Base-by-base conservation (phyloP, 1,140 invertebrate genomes). In the Dinoponera quadriceps region DNA sequence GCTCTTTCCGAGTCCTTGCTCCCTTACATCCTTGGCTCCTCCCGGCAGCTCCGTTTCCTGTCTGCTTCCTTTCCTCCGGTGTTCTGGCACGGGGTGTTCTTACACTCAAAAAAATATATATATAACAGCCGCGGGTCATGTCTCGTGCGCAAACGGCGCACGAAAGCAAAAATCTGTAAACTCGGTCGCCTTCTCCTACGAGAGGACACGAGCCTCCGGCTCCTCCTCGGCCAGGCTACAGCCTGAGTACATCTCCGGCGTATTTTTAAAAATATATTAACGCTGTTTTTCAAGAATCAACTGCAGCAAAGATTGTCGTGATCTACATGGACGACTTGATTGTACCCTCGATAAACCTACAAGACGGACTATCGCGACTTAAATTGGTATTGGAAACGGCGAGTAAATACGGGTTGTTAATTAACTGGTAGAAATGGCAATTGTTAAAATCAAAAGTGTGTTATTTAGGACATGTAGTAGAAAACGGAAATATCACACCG, bases 231-330 rank as follows among this genome's bases (percentile, higher is more conserved):
- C n/a, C n/a, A n/a, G n/a, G n/a, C n/a, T n/a, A n/a, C n/a, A n/a
- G 65, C 0, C 3, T 81, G 0, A 27, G 77, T 38, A 81, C 55
- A 0, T 68, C 77, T 5, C 65, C 54, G 7, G 65, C 65, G 7
- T 55, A 69, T 14, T 81, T 81, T 11, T 55, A 71, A 14, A 81
- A n/a, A n/a, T 81, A 65, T 27, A 2, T 81, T 7, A 81, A 81
- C 14, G 77, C 77, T 2, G 77, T n/a, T 82, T 63, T 82, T 16
- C 44, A 27, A 9, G 57, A 74, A 0, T 62, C 49, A 9, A 27
- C 20, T 0, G 2, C 2, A 18, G 4, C 16, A 27, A 3, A 11
- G 4, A n/a, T 74, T n/a, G 2, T 77, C 0, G 18, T 27, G 0
- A 18, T 51, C 0, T 77, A 77, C 18, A 51, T 77, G 48, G 60